Conservation (phyloP, 2,888 invertebrate genomes). For the Drosophila pseudotalamancana region DNA sequence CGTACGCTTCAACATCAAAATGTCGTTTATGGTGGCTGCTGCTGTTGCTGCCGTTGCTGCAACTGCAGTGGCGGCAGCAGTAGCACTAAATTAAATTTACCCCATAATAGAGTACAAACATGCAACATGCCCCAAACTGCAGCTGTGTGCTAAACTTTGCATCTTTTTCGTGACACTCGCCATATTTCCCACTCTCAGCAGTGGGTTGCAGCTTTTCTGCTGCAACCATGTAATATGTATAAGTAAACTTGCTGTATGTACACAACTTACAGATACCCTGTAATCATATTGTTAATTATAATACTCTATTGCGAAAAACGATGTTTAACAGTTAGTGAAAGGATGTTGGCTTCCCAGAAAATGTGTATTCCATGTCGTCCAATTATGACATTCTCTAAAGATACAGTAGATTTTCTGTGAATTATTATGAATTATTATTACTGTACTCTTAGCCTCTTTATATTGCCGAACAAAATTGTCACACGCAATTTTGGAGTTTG, state of each 20-base stretch:
- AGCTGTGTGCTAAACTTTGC: conserved; percentile 55
- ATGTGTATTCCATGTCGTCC: no score
- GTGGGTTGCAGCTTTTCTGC: neutral
- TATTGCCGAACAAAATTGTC: no score
- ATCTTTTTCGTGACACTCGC: conserved; percentile 53
- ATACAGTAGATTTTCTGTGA: no score
- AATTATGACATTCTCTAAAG: no score
- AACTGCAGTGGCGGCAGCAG: conserved; percentile 12
- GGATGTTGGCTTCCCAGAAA: no score
- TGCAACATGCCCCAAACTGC: conserved; percentile 46
- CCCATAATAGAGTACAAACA: conserved; percentile 67
- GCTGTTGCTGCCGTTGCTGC: conserved; percentile 8
- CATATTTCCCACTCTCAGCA: neutral
- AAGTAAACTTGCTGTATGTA: neutral
- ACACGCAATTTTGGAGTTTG: no score
- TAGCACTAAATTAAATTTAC: conserved; percentile 71
- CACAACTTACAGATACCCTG: neutral
- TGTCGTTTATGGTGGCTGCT: conserved; percentile 35
- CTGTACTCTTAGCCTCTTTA: no score
- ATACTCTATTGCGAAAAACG: no score
- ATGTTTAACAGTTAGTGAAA: no score
- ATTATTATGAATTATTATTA: no score
- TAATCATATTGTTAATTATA: neutral
- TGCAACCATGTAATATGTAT: neutral
- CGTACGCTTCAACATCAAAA: conserved; percentile 58